A percentile compares a stretch with the other conserved stretches of the same genome.
These are phyloP conservation scores for Uromys caudimaculatus DNA, from an alignment of 2,797 vertebrate species.

Conservation along the genomic window DNA sequence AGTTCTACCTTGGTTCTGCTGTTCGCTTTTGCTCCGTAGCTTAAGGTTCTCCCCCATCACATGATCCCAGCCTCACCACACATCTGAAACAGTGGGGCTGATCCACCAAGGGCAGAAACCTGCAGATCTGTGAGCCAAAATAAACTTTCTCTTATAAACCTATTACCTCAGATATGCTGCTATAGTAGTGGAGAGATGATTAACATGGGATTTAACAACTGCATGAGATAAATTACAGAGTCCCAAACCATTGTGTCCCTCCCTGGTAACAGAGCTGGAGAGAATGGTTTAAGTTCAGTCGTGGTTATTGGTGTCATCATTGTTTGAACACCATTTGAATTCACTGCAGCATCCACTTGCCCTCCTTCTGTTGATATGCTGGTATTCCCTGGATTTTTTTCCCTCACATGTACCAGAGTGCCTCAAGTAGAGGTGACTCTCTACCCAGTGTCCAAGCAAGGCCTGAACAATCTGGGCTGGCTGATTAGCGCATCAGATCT, in stretches of 20 bases:
- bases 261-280: background rate
- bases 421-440: background rate
- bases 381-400: background rate
- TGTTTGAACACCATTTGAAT: background rate
- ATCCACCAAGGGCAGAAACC: background rate
- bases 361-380: background rate
- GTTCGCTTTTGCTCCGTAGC: background rate
- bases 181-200: background rate
- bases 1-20: background rate
- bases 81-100: background rate
- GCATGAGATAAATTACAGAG: background rate
- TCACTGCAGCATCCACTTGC: background rate
- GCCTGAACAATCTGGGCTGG: background rate
- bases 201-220: background rate
- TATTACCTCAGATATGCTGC: background rate
- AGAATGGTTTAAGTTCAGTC: background rate
- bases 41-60: background rate
- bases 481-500: background rate
- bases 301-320: background rate
- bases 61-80: background rate
- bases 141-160: background rate
- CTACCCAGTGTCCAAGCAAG: background rate
- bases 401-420: too few relatives aligned
- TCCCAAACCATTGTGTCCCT: background rate
- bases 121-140: background rate